Conservation (phyloP, 1,140 invertebrate species). For the Portunus trituberculatus region DNA sequence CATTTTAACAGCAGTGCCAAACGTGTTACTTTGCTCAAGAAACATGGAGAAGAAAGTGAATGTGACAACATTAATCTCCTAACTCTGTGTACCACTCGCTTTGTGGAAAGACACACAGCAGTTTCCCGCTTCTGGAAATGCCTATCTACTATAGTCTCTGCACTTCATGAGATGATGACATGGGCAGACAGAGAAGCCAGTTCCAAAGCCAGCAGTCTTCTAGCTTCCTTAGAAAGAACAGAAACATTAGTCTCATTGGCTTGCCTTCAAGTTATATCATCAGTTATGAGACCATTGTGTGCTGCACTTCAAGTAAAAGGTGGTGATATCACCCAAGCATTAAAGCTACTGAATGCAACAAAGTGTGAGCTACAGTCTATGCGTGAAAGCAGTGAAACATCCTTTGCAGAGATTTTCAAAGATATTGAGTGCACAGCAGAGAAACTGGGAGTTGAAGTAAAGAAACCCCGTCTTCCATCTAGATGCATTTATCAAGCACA, state of each 20-base stretch:
- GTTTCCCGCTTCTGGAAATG: slow-evolving; percentile 30
- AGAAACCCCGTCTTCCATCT: slow-evolving; percentile 31
- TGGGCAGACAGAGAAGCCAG: slow-evolving; percentile 46
- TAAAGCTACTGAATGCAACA: slow-evolving; percentile 27
- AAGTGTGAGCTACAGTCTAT: slow-evolving; percentile 22
- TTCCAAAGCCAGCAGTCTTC: slow-evolving; percentile 45
- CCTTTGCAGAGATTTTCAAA: slow-evolving; percentile 25
- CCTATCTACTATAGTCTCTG: slow-evolving; percentile 27
- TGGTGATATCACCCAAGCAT: slow-evolving; percentile 23
- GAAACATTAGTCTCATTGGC: slow-evolving; percentile 41
- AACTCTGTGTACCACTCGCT: slow-evolving; percentile 33
- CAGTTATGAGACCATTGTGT: slow-evolving; percentile 48
- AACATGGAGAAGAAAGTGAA: slow-evolving; percentile 28
- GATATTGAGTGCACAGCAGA: background rate
- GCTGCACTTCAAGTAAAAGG: slow-evolving; percentile 18
- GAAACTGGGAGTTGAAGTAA: background rate
- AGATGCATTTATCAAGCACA: slow-evolving; percentile 27
- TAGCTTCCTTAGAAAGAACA: slow-evolving; percentile 39
- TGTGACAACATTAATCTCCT: slow-evolving; percentile 30
- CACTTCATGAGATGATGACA: slow-evolving; percentile 40
- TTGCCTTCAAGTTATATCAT: slow-evolving; percentile 24
- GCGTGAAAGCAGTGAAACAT: background rate
- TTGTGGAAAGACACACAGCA: slow-evolving; percentile 6
- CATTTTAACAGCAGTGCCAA: slow-evolving; percentile 43
- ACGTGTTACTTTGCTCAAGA: slow-evolving; percentile 35